Base-by-base conservation (phyloP, 1,140 invertebrate genomes). In the Sarcophaga bullata region DNA sequence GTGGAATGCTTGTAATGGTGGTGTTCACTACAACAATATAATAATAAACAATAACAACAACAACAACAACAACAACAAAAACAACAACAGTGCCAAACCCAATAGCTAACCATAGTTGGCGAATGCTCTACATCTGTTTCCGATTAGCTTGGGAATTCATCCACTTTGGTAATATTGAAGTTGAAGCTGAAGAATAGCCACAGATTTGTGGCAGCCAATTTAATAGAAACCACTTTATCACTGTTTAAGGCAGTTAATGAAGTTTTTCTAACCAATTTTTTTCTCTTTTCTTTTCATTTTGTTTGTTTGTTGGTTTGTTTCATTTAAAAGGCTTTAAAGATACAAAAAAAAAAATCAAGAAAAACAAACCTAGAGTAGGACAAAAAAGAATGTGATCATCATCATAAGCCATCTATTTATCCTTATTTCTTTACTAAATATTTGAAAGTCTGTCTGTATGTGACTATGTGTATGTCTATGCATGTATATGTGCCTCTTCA, bases 131-230 rank as follows among this genome's bases (percentile, higher is more conserved):
- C 62, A 68, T 68, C 62, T 68, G 62, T 68, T 68, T 68, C 62
- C 62, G 62, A 68, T 68, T 68, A 68, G 62, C 62, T 68, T 68
- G 62, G 62, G 62, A 68, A 68, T 68, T 68, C 62, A 25, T 68
- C 19, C 5, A 37, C 17, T 19, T 68, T 68, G 54, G 54, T 15
- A 62, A n/a, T n/a, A 6, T n/a, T 15, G n/a, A 15, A 15, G 54
- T 62, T 37, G 25, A 37, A 37, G 25, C 4, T 37, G 25, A 62
- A 15, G 11, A 15, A 62, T 62, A 15, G 17, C 62, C 19, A 9
- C 19, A 37, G 25, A 37, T 37, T 37, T n/a, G n/a, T 68, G 8
- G 17, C 8, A 19, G n/a, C n/a, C 62, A 68, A 68, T 68, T 68
- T 68, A 68, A 68, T 68, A 68, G n/a, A 25, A 68, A 68, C 62